phyloP scores from a whole-genome alignment of 2,888 invertebrate genomes.

The Eurytoma californica region DNA sequence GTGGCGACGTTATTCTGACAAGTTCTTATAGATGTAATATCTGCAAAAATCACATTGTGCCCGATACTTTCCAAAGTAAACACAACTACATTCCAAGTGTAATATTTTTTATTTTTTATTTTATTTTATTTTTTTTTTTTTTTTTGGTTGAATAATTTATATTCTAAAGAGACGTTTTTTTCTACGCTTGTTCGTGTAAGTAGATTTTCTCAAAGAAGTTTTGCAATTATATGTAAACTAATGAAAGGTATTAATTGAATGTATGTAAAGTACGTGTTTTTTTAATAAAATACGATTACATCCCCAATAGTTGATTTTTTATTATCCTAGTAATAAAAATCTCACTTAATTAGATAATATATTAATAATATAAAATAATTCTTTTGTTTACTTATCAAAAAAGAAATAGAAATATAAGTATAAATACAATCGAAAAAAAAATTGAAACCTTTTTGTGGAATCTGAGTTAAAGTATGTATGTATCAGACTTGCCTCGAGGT shows the following conservation, averaged over 20 bases:
- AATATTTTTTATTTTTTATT: constrained; percentile 41
- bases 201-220: constrained; percentile 45
- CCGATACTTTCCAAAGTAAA: constrained; percentile 55
- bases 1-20: constrained; percentile 48
- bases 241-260: constrained; percentile 52
- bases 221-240: constrained; percentile 38
- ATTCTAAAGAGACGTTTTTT: constrained; percentile 43
- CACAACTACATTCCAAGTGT: constrained; percentile 55
- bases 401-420: too few species aligned
- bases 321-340: too few species aligned
- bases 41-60: constrained; percentile 45
- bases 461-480: too few species aligned
- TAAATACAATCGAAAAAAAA: too few species aligned
- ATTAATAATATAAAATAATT: too few species aligned
- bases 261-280: constrained; percentile 53
- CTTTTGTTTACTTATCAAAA: too few species aligned
- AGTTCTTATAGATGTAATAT: constrained; percentile 43
- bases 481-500: too few species aligned
- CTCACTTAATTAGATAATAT: too few species aligned
- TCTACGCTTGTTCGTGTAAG: constrained; percentile 52
- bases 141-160: constrained; percentile 48
- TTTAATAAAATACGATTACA: constrained; percentile 54
- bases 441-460: too few species aligned
- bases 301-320: neutral
- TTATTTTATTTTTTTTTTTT: constrained; percentile 19